Evolutionary conservation across 2,797 vertebrate species (phyloP), one percentile per base, ranked within the genome.

Genomic region (Sebastes glaucus): DNA sequence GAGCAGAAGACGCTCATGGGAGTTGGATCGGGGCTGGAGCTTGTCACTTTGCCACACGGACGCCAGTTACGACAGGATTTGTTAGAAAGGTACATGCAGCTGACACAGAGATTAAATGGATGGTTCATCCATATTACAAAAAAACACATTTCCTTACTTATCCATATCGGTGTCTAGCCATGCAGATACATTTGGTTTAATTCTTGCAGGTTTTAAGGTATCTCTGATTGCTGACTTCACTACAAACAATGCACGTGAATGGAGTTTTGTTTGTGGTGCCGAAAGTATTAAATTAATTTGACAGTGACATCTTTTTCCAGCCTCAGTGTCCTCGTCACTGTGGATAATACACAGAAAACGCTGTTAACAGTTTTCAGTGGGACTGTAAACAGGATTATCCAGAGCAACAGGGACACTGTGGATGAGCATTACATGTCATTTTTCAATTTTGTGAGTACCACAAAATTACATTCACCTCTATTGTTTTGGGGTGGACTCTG

Each of bases 31-130:
- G 97, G 97, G 33, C 89, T 98, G 91, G 97, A 98, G 92, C 96
- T 98, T 3, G 91, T 98, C 81, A 97, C 95, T 0, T 91, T 97
- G 64, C 96, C 97, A n/a, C 97, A 97, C 0, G 97, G 97, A 32
- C 95, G 88, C 56, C 96, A 95, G 79, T 85, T 98, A 74, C 94
- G 97, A 72, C 88, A 94, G 86, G 97, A 97, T 80, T 91, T 98
- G 71, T 87, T 97, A 77, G 97, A 98, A 91, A 97, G 97, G 97
- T 97, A 74, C 6, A 20, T 10, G 4, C 6, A 30, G 27, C 49
- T 33, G 35, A 46, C 16, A 42, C 8, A 6, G 16, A 30, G 5
- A 56, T 38, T 10, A 42, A 53, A 28, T 3, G 6, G 16, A 30
- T 22, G 3, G 11, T 38, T 68, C 16, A 30, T 2, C 1, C 11